phyloP scores from a whole-genome alignment of 2,888 invertebrate genomes.

The Tuta absoluta region DNA sequence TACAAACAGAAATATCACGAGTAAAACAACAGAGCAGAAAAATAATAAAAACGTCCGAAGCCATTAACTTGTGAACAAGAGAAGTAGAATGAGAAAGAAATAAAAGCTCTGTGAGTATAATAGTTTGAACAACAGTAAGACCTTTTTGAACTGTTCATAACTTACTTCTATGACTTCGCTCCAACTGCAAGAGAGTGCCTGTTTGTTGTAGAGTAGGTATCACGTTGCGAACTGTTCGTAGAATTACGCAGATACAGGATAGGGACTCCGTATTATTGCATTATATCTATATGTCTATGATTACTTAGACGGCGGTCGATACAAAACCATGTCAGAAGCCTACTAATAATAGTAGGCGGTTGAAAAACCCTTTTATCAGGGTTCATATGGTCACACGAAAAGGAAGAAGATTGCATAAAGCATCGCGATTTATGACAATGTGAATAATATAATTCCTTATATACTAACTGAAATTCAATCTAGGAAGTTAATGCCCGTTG shows the following conservation, averaged over 20 bases:
- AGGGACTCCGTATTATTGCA: no score
- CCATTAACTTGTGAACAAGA: conserved; percentile 16
- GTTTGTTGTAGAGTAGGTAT: not conserved
- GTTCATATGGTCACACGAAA: no score
- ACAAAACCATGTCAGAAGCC: no score
- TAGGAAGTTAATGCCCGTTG: no score
- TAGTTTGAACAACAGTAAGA: conserved; percentile 18
- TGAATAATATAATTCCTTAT: no score
- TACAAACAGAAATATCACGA: not conserved
- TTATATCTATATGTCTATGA: no score
- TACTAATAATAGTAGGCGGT: no score
- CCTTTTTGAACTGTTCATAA: conserved; percentile 14
- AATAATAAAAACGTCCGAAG: conserved; percentile 13
- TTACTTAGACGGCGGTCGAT: no score
- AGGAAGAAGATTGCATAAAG: no score
- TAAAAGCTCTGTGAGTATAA: conserved; percentile 7
- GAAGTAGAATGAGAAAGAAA: conserved; percentile 16
- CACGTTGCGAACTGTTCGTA: not conserved
- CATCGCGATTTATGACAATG: no score
- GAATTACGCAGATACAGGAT: not conserved
- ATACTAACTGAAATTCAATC: no score
- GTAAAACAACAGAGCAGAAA: not conserved
- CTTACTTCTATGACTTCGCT: conserved; percentile 11
- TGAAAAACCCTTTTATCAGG: no score
- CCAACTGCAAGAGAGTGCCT: not conserved